Evolutionary conservation across 1,140 invertebrate genomes (phyloP).

Genomic region (Pseudomyrmex cubaensis): DNA sequence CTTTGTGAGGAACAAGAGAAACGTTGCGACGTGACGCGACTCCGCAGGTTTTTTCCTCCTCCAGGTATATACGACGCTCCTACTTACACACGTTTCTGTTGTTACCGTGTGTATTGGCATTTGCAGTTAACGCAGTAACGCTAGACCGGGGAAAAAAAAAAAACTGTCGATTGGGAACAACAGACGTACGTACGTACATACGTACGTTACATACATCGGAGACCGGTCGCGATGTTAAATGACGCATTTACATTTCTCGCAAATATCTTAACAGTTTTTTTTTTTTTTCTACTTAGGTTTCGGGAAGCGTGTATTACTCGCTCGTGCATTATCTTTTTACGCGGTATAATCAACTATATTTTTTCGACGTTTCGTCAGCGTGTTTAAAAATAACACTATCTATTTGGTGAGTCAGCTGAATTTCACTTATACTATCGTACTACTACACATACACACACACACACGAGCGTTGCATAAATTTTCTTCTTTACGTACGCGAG

Average conservation of each 20-base stretch:
- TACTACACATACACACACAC: too few relatives aligned
- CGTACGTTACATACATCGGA: background rate
- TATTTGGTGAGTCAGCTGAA: too few relatives aligned
- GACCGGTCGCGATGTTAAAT: conserved; percentile 10
- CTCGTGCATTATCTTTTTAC: too few relatives aligned
- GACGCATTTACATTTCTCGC: conserved; percentile 19
- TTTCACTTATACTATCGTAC: too few relatives aligned
- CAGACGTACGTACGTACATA: background rate
- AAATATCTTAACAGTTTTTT: conserved; percentile 13
- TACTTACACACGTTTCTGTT: background rate
- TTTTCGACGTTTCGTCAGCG: background rate
- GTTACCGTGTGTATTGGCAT: conserved; percentile 36
- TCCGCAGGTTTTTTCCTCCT: background rate
- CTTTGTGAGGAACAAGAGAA: conserved; percentile 37
- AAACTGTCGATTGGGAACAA: conserved; percentile 4
- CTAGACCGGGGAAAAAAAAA: background rate
- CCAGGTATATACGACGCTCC: conserved; percentile 3
- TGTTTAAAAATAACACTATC: background rate
- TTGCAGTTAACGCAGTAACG: conserved; percentile 33
- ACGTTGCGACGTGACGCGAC: conserved; percentile 48
- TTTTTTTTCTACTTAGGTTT: background rate
- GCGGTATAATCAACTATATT: background rate
- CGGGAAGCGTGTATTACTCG: too few relatives aligned
- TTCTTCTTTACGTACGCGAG: too few relatives aligned
- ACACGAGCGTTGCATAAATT: too few relatives aligned